A percentile compares a stretch with the other conserved stretches of the same genome.
Evolutionary conservation across 2,888 invertebrate genomes (phyloP).

Genomic region (Eutolmus rufibarbis): DNA sequence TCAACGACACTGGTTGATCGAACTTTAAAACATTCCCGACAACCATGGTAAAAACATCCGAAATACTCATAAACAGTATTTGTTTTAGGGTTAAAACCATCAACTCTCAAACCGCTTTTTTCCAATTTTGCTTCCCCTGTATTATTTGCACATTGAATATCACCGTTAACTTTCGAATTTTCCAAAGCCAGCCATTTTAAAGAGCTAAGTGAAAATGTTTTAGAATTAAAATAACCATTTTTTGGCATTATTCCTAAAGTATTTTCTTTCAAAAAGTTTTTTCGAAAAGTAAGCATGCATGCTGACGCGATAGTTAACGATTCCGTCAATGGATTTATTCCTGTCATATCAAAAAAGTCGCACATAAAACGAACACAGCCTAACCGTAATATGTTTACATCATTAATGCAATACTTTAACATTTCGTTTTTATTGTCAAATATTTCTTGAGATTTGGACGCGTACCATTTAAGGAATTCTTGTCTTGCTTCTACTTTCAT

Average conservation of each 20-base stretch:
- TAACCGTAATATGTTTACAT: constrained; percentile 35
- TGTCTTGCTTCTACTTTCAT: constrained; percentile 16
- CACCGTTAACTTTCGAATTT: background rate
- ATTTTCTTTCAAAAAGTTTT: constrained; percentile 12
- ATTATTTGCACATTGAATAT: background rate
- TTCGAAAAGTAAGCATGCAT: constrained; percentile 27
- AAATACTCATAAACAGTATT: background rate
- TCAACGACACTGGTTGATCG: background rate
- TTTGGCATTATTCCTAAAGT: background rate
- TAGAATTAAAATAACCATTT: background rate
- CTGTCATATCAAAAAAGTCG: background rate
- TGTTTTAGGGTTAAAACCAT: background rate
- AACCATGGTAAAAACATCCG: constrained; percentile 12
- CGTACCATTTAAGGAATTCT: constrained; percentile 10
- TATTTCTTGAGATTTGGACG: constrained; percentile 13
- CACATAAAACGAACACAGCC: constrained; percentile 27
- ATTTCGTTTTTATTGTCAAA: constrained; percentile 3
- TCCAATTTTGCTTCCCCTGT: background rate
- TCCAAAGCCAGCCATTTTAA: background rate
- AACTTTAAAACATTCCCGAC: constrained; percentile 4
- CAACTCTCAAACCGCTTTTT: background rate
- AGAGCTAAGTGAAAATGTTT: background rate
- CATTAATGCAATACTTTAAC: constrained; percentile 27
- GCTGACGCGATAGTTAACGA: constrained; percentile 30
- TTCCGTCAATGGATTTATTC: background rate